phyloP scores from a whole-genome alignment of 2,113 vertebrate species.

The Campylomormyrus tamandua region DNA sequence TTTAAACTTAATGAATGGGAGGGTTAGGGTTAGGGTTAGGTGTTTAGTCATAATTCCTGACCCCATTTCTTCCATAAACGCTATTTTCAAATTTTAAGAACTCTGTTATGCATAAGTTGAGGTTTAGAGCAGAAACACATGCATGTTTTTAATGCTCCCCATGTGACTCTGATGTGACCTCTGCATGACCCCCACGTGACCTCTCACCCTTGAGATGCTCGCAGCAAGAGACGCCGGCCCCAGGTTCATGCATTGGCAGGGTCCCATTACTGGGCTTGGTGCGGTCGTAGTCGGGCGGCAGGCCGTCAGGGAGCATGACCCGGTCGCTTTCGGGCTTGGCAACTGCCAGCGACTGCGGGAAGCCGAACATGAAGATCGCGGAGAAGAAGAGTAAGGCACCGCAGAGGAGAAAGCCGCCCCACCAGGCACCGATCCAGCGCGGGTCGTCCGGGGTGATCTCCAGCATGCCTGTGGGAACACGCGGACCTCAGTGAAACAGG shows the following conservation, averaged over 20 bases:
- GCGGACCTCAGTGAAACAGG: background rate
- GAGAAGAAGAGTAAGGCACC: constrained; percentile 97
- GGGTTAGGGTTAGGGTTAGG: background rate
- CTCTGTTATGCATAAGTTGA: background rate
- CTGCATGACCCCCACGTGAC: background rate
- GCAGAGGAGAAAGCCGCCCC: constrained; percentile 95
- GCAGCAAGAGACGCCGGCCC: constrained; percentile 74
- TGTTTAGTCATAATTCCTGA: background rate
- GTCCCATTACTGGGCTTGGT: constrained; percentile 84
- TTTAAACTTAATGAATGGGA: background rate
- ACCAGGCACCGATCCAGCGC: constrained; percentile 97
- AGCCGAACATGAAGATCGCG: constrained; percentile 91
- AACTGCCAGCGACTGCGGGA: constrained; percentile 80
- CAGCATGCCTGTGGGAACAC: constrained; percentile 65
- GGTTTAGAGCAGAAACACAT: background rate
- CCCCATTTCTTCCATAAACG: background rate
- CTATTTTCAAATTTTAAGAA: background rate
- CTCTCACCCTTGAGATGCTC: constrained; percentile 86
- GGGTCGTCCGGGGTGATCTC: constrained; percentile 89
- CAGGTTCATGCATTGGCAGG: constrained; percentile 57
- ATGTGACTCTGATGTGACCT: background rate
- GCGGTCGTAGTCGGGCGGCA: constrained; percentile 64
- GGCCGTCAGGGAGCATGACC: constrained; percentile 74
- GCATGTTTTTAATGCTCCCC: background rate
- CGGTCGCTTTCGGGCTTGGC: constrained; percentile 72